A percentile compares a stretch with the other conserved stretches of the same genome.
Conservation (phyloP, 2,888 invertebrate species). For the Anticlea derivata region DNA sequence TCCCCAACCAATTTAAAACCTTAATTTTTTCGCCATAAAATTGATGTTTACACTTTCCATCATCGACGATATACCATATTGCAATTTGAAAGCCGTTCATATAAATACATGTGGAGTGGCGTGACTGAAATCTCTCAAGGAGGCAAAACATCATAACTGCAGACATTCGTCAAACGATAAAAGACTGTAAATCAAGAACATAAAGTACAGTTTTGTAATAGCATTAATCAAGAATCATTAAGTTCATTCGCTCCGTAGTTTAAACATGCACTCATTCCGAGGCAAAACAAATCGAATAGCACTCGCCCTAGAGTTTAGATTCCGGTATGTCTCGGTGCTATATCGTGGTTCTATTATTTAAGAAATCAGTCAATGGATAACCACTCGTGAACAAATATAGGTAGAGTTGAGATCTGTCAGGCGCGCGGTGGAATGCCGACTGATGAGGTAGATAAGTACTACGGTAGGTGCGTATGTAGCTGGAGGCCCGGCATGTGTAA, state of each 20-base stretch:
- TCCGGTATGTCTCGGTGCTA: constrained; percentile 51
- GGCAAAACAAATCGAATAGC: constrained; percentile 56
- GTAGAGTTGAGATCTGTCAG: constrained; percentile 57
- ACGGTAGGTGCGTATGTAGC: constrained; percentile 53
- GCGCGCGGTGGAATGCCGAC: constrained; percentile 60
- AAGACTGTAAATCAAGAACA: constrained; percentile 48
- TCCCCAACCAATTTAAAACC: constrained; percentile 41
- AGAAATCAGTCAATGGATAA: constrained; percentile 58
- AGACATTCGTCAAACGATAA: constrained; percentile 47
- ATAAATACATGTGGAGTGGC: constrained; percentile 69
- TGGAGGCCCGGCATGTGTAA: constrained; percentile 63
- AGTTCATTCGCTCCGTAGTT: constrained; percentile 53
- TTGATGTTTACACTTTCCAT: constrained; percentile 44
- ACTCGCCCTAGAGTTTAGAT: constrained; percentile 54
- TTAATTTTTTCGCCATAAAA: constrained; percentile 46
- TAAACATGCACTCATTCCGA: constrained; percentile 46
- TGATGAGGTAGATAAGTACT: constrained; percentile 64
- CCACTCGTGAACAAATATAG: constrained; percentile 53
- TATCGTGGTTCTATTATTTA: constrained; percentile 71
- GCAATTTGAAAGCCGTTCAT: constrained; percentile 48
- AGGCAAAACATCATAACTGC: constrained; percentile 57
- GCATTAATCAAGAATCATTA: constrained; percentile 63
- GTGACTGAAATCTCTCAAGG: constrained; percentile 68
- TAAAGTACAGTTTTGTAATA: constrained; percentile 60
- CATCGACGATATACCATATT: constrained; percentile 44